phyloP scores from a whole-genome alignment of 2,797 vertebrate genomes.

The Manis javanica region DNA sequence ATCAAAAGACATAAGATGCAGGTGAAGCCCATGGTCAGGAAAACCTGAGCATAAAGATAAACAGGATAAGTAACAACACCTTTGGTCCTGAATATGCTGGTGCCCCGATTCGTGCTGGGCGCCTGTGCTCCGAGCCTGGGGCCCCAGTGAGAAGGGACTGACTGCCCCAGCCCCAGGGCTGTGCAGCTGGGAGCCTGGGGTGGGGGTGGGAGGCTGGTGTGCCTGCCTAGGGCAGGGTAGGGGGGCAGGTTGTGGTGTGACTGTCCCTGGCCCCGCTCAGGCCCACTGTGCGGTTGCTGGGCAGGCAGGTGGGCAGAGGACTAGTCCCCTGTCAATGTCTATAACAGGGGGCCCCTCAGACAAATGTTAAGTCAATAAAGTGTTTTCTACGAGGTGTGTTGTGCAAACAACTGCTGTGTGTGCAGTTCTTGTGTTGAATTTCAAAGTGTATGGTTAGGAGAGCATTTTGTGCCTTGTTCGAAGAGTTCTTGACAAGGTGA shows the following conservation, averaged over 20 bases:
- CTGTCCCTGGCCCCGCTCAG: no score
- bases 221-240: no score
- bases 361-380: neutral
- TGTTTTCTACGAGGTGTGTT: neutral
- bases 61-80: neutral
- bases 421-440: neutral
- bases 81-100: neutral
- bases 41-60: neutral
- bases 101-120: no score
- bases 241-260: no score
- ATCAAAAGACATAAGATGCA: accelerated
- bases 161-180: no score
- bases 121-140: neutral
- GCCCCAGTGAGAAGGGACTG: accelerated
- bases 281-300: no score
- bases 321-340: no score
- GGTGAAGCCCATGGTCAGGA: neutral
- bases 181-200: no score
- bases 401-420: accelerated
- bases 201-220: no score
- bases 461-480: neutral
- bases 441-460: neutral
- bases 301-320: no score
- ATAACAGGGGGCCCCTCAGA: no score
- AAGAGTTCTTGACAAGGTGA: neutral